phyloP scores from a whole-genome alignment of 2,888 invertebrate genomes.

The Eupelmus urozonus region DNA sequence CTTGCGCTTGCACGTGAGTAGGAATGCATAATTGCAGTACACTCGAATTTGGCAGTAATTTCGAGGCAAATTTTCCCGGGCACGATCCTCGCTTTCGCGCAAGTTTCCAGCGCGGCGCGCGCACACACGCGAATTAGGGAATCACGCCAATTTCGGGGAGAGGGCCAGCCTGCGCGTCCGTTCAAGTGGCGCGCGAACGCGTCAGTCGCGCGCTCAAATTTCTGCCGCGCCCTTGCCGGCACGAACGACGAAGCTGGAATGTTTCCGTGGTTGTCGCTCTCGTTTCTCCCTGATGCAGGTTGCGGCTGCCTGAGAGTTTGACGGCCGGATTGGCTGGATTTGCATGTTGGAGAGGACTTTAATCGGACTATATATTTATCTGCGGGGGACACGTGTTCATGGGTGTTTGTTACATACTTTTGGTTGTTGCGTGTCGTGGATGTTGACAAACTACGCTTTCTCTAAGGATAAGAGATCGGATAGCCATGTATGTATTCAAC shows the following conservation, averaged over 20 bases:
- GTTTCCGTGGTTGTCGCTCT: slow-evolving; percentile 4
- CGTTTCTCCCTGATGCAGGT: background rate
- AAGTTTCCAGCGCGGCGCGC: slow-evolving; percentile 24
- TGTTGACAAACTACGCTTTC: too few species aligned
- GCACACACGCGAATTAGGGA: slow-evolving; percentile 50
- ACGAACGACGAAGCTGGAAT: too few species aligned
- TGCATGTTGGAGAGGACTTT: slow-evolving; percentile 51
- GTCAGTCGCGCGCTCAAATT: slow-evolving; percentile 22
- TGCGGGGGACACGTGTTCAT: background rate
- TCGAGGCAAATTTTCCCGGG: slow-evolving; percentile 51
- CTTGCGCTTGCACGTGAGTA: too few species aligned
- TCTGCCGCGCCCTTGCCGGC: background rate
- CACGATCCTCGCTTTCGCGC: slow-evolving; percentile 37
- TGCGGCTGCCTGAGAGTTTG: slow-evolving; percentile 31
- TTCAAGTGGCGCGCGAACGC: background rate
- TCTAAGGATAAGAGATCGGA: too few species aligned
- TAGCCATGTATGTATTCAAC: too few species aligned
- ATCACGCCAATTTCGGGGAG: slow-evolving; percentile 46
- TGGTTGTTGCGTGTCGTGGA: slow-evolving; percentile 23
- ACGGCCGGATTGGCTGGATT: slow-evolving; percentile 49
- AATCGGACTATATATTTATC: slow-evolving; percentile 53
- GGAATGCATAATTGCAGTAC: slow-evolving; percentile 55
- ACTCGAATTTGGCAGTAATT: slow-evolving; percentile 53
- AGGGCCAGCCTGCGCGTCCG: too few species aligned
- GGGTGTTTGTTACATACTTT: slow-evolving; percentile 1